Evolutionary conservation across 2,113 vertebrate species (phyloP).

Genomic region (Sceloporus tristichus): DNA sequence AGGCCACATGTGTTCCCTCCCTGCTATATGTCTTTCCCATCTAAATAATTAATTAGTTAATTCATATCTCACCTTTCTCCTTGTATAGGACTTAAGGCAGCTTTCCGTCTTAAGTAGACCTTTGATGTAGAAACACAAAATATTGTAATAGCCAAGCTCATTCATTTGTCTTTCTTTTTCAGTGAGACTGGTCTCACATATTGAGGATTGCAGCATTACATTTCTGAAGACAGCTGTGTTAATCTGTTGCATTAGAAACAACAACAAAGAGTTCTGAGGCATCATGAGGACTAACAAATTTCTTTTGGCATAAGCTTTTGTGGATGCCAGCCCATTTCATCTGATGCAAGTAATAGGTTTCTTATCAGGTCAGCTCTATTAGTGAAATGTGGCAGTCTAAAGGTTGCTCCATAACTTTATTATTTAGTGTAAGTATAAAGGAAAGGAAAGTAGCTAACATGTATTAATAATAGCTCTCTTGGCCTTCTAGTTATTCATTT

Average conservation of each 20-base stretch:
- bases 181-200: background rate
- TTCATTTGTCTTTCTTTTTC: background rate
- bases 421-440: background rate
- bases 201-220: background rate
- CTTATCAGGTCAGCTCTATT: background rate
- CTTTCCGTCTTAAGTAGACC: background rate
- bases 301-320: too few species aligned
- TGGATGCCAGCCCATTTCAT: too few species aligned
- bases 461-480: background rate
- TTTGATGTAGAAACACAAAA: background rate
- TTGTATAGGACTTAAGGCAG: too few species aligned
- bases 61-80: background rate
- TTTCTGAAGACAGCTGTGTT: background rate
- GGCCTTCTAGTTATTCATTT: background rate
- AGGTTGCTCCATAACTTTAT: background rate
- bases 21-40: background rate
- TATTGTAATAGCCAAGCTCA: background rate
- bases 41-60: background rate
- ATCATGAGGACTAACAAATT: too few species aligned
- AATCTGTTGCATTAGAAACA: too few species aligned
- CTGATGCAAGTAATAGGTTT: background rate
- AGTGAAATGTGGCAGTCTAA: background rate
- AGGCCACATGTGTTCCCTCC: background rate
- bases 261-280: too few species aligned
- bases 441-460: background rate